Evolutionary conservation across 1,140 invertebrate genomes (phyloP), one percentile per base, ranked within the genome.

Genomic region (Aphidius gifuensis): DNA sequence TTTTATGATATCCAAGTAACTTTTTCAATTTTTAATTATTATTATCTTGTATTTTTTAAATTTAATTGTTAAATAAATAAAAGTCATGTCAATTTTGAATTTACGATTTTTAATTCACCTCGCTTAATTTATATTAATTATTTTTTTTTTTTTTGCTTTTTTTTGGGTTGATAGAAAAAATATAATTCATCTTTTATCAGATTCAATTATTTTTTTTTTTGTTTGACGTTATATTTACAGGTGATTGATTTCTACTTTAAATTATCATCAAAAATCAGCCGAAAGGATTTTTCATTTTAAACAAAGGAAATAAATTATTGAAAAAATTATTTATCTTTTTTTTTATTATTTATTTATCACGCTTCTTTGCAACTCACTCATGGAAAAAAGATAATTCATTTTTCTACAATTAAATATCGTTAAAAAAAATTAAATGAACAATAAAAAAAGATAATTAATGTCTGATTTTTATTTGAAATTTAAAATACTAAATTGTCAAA

Each of bases 141-240:
- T 59, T 47, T 48, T 42, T 50, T 48, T 39, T 39, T 16, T 43
- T 61, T 39, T 45, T 51, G 38, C 40, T 45, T 46, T 74, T 78
- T 72, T 76, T 74, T 78, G 72, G 75, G 76, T 80, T 68, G 76
- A 78, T 80, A 79, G 78, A 80, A 80, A 79, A 80, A 80, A 80
- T 80, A 80, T 79, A 80, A 79, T 78, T 73, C 75, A 76, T 32
- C 23, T 32, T 32, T 32, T 32, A 3, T 32, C 42, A 73, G 64
- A 67, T 68, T 42, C 58, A 64, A 47, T 64, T 66, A 59, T 65
- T 69, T 67, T 69, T 68, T 68, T 68, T 66, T 32, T 64, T 72
- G 62, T 74, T 69, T 72, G 71, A 75, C 66, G 75, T 71, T 80
- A 79, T 80, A 68, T 55, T 38, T 80, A 80, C 78, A 80, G 75